Percentiles rank a stretch among this genome's conserved stretches.
phyloP scores from a whole-genome alignment of 2,888 invertebrate genomes.

The Stenichneumon culpator region DNA sequence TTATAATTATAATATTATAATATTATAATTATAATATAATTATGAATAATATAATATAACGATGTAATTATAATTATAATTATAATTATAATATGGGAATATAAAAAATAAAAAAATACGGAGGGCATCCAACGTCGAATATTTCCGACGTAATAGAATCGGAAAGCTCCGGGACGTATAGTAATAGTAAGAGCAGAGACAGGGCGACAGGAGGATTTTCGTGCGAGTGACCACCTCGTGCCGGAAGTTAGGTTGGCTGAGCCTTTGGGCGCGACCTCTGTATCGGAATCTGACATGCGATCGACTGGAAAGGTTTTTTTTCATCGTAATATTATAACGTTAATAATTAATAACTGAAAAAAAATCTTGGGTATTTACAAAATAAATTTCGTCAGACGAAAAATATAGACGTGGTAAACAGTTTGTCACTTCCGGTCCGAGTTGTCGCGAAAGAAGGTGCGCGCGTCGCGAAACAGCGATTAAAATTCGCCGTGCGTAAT shows the following conservation, averaged over 20 bases:
- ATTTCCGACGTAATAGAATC: neutral
- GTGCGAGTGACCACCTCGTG: conserved; percentile 73
- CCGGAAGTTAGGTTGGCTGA: conserved; percentile 77
- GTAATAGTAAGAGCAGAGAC: neutral
- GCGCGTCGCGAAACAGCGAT: conserved; percentile 33
- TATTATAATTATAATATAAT: no score
- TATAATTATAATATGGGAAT: no score
- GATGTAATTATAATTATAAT: no score
- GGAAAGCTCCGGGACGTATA: neutral
- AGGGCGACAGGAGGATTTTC: conserved; percentile 72
- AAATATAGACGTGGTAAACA: neutral
- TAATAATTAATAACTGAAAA: neutral
- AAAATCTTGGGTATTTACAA: neutral
- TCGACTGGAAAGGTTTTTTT: conserved; percentile 23
- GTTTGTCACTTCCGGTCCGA: neutral
- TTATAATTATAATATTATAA: no score
- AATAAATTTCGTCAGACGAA: neutral
- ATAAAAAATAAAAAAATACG: no score
- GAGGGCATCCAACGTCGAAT: no score
- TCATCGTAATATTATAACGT: neutral
- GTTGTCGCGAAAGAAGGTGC: neutral
- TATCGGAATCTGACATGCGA: conserved; percentile 66
- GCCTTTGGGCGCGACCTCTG: conserved; percentile 74
- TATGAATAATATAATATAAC: no score
- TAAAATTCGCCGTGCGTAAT: conserved; percentile 52